Base-by-base conservation (phyloP, 2,113 vertebrate genomes). In the Corydoras maculifer region DNA sequence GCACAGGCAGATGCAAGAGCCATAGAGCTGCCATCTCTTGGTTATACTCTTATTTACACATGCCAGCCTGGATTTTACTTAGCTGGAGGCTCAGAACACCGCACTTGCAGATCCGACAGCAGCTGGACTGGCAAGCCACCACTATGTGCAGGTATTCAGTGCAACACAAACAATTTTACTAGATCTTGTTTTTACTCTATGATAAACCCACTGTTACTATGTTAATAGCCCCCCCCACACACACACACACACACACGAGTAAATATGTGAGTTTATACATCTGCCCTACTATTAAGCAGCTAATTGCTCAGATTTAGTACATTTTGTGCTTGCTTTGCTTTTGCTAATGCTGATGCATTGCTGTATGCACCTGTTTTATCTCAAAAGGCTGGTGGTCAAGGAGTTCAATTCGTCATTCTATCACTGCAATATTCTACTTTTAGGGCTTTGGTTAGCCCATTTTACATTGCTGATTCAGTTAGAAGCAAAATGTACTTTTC, bases 121-220 rank as follows among this genome's bases (percentile, higher is more conserved):
- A 98, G 93, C 89, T 99, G 97, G 97, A 96, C 97, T 0, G 97
- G 96, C 30, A 99, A 99, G n/a, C 92, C 91, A 0, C 95, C 97
- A 0, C 76, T 94, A 29, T 98, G 97, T 88, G 86, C 94, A 68
- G 93, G 97, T 99, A 88, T 43, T 43, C 18, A 25, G 35, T 43
- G 35, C 55, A 4, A 0, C 5, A 74, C 13, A 64, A 43, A 68
- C 5, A 15, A 57, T 31, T 32, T 15, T 53, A 18, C 8, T 51
- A 0, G 11, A 48, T n/a, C 43, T 29, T 51, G 35, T 43, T 43
- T 65, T 65, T 1, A 5, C 6, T 30, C 3, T 65, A n/a, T 32
- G 15, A 54, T 32, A 18, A 25, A 31, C 9, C 13, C 31, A 10
- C 31, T 48, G 15, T 68, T 29, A 31, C n/a, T 9, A n/a, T 9